Conservation (phyloP, 2,113 vertebrate species). For the Cyprinodon brontotheroides region DNA sequence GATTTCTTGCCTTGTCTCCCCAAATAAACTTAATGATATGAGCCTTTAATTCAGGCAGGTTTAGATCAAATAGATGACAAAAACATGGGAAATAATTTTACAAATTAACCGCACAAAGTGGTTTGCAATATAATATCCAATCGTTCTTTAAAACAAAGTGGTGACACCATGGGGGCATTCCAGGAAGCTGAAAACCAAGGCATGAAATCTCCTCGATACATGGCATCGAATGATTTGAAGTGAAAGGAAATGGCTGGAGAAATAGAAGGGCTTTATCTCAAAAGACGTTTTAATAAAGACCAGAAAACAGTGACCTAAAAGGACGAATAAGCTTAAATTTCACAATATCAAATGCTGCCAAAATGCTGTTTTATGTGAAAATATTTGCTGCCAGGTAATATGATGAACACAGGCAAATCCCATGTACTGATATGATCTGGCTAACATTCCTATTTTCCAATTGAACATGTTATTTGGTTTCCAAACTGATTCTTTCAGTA, state of each 20-base stretch:
- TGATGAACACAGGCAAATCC: background rate
- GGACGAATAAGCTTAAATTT: background rate
- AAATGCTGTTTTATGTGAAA: background rate
- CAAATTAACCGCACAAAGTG: background rate
- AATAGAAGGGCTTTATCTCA: constrained; percentile 65
- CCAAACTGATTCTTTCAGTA: background rate
- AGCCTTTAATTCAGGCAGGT: constrained; percentile 1
- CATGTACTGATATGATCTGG: background rate
- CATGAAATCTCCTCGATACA: constrained; percentile 66
- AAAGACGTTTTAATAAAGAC: constrained; percentile 46
- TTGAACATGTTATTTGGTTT: background rate
- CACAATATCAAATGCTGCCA: background rate
- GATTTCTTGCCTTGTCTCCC: constrained; percentile 67
- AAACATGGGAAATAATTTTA: background rate
- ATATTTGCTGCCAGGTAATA: background rate
- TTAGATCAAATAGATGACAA: background rate
- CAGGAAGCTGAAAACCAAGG: constrained; percentile 35
- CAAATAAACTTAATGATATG: constrained; percentile 6
- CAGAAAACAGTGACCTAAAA: constrained; percentile 4
- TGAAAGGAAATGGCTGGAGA: constrained; percentile 59
- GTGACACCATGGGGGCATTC: background rate
- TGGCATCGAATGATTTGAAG: constrained; percentile 62
- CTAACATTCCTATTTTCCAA: background rate
- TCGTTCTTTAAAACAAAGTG: background rate
- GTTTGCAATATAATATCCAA: background rate